phyloP scores from a whole-genome alignment of 1,140 invertebrate genomes.

The Lordiphosa mommai region DNA sequence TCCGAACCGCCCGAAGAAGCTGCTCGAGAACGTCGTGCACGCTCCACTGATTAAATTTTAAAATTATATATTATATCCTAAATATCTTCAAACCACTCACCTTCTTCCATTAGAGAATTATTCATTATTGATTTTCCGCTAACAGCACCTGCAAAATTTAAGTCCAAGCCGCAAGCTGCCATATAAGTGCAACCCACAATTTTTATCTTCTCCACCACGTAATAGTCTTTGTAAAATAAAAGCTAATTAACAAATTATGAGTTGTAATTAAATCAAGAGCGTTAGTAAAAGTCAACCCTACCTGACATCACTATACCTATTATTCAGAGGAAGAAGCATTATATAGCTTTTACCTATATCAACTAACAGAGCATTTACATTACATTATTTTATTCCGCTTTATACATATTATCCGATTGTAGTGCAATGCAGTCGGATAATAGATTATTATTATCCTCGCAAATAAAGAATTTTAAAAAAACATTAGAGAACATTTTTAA shows the following conservation, averaged over 20 bases:
- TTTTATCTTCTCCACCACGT: constrained; percentile 92
- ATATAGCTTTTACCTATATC: too few species aligned
- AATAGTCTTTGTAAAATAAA: constrained; percentile 28
- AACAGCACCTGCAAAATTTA: constrained; percentile 10
- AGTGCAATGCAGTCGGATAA: too few species aligned
- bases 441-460: too few species aligned
- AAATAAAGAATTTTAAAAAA: not conserved
- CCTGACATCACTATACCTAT: too few species aligned
- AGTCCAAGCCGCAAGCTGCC: constrained; percentile 93
- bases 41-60: constrained; percentile 1
- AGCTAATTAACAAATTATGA: constrained; percentile 18
- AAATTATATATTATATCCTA: too few species aligned
- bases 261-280: too few species aligned
- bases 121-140: not conserved
- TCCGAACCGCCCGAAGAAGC: not conserved
- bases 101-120: constrained; percentile 1
- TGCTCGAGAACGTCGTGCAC: not conserved
- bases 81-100: not conserved
- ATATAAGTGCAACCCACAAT: constrained; percentile 96
- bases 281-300: too few species aligned
- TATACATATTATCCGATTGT: too few species aligned
- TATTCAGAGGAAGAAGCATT: too few species aligned
- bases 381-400: too few species aligned
- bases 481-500: not conserved
- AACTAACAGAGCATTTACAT: too few species aligned